Evolutionary conservation across 1,140 invertebrate species (phyloP).

Genomic region (Littorina saxatilis): DNA sequence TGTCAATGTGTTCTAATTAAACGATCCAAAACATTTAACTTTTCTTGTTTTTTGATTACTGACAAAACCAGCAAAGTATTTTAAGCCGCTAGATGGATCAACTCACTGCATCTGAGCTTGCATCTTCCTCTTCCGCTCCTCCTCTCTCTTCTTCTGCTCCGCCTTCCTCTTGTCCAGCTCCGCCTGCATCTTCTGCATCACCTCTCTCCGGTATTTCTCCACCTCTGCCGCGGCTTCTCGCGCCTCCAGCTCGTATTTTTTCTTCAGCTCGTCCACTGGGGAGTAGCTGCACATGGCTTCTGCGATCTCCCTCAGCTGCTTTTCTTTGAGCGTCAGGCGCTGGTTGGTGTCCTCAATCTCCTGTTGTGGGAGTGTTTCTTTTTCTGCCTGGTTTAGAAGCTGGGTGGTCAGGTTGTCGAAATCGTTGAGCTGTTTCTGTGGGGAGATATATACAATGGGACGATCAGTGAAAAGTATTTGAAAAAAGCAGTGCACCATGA

Average conservation of each 20-base stretch:
- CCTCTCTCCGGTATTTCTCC: slow-evolving; percentile 58
- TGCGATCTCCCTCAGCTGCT: slow-evolving; percentile 69
- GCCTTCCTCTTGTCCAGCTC: slow-evolving; percentile 64
- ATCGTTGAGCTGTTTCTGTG: slow-evolving; percentile 63
- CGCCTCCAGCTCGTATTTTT: slow-evolving; percentile 69
- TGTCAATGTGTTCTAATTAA: too few relatives aligned
- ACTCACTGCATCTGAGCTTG: slow-evolving; percentile 63
- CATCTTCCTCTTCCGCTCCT: slow-evolving; percentile 66
- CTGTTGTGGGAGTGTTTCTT: slow-evolving; percentile 60
- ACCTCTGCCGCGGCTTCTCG: slow-evolving; percentile 58
- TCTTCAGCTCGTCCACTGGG: slow-evolving; percentile 64
- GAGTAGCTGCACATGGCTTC: slow-evolving; percentile 69
- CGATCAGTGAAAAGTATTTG: too few relatives aligned
- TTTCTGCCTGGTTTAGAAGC: slow-evolving; percentile 61
- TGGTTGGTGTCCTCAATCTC: slow-evolving; percentile 66
- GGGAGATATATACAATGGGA: not conserved
- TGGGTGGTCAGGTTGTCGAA: slow-evolving; percentile 68
- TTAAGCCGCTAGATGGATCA: too few relatives aligned
- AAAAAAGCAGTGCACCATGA: too few relatives aligned
- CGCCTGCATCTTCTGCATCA: slow-evolving; percentile 64
- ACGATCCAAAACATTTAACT: too few relatives aligned
- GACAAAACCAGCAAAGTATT: not conserved
- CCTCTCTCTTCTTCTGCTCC: slow-evolving; percentile 62
- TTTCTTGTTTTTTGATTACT: too few relatives aligned
- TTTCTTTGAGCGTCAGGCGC: slow-evolving; percentile 69